Percentiles rank a stretch among this genome's conserved stretches.
phyloP scores from a whole-genome alignment of 2,797 vertebrate species.

The Antennarius maculatus region DNA sequence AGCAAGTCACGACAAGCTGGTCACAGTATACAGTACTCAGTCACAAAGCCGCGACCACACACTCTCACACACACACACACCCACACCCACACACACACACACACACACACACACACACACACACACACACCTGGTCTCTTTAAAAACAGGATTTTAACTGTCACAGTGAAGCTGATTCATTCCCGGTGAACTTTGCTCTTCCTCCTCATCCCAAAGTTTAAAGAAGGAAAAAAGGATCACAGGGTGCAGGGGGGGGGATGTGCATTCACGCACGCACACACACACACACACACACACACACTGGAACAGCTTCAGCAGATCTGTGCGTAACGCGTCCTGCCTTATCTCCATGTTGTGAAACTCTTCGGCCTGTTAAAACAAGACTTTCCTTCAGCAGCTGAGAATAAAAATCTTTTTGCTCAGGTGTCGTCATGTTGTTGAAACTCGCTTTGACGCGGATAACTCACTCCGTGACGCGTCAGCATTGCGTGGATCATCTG shows the following conservation, averaged over 20 bases:
- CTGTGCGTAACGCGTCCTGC: not conserved
- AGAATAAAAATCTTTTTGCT: not conserved
- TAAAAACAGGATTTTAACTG: no score
- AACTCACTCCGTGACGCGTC: no score
- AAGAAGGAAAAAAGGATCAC: no score
- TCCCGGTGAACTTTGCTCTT: no score
- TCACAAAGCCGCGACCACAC: not conserved
- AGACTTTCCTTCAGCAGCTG: not conserved
- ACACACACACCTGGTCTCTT: not conserved
- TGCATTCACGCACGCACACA: no score
- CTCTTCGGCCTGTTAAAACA: conserved; percentile 55
- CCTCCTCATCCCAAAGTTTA: no score
- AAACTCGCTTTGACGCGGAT: no score
- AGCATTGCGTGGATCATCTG: conserved; percentile 12
- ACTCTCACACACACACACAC: not conserved
- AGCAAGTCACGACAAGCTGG: no score
- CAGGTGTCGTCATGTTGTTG: no score
- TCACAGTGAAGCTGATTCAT: no score
- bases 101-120: not conserved
- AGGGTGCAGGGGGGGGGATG: no score
- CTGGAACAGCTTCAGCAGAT: not conserved
- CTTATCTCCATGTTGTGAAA: conserved; percentile 35
- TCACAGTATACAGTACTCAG: no score
- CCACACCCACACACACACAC: not conserved
- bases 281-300: not conserved